A percentile compares a stretch with the other conserved stretches of the same genome.
Evolutionary conservation across 2,797 vertebrate genomes (phyloP).

Genomic region (Intellagama lesueurii): DNA sequence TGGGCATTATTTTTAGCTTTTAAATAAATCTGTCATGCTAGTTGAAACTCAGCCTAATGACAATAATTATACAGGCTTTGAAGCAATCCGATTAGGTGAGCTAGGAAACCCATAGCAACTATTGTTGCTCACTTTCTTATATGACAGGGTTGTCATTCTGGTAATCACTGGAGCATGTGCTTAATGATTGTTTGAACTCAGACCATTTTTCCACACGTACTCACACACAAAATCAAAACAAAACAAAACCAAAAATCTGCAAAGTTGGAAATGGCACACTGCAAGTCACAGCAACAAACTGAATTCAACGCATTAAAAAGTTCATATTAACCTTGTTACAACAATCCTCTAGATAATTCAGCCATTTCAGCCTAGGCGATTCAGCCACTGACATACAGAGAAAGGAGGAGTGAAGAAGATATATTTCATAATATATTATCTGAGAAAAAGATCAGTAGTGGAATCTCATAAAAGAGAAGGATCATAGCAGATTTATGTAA

Average conservation of each 20-base stretch:
- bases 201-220: constrained; percentile 59
- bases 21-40: constrained; percentile 70
- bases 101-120: constrained; percentile 74
- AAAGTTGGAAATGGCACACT: constrained; percentile 69
- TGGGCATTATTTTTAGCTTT: constrained; percentile 63
- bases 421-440: background rate
- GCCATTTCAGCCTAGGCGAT: background rate
- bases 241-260: constrained; percentile 22
- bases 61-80: constrained; percentile 72
- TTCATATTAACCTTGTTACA: constrained; percentile 1
- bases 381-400: background rate
- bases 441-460: background rate
- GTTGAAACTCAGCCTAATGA: constrained; percentile 72
- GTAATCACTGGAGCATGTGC: constrained; percentile 72
- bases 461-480: background rate
- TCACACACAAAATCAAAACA: too few relatives aligned
- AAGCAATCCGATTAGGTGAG: constrained; percentile 73
- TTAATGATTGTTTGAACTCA: constrained; percentile 74
- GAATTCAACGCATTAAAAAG: constrained; percentile 28
- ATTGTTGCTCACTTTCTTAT: constrained; percentile 71
- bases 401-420: background rate
- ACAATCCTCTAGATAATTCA: background rate
- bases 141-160: constrained; percentile 73
- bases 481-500: background rate
- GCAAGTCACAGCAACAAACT: constrained; percentile 64